Base-by-base conservation (phyloP, 53 echinoderm and acorn worm genomes). In the Zoroaster sp. region DNA sequence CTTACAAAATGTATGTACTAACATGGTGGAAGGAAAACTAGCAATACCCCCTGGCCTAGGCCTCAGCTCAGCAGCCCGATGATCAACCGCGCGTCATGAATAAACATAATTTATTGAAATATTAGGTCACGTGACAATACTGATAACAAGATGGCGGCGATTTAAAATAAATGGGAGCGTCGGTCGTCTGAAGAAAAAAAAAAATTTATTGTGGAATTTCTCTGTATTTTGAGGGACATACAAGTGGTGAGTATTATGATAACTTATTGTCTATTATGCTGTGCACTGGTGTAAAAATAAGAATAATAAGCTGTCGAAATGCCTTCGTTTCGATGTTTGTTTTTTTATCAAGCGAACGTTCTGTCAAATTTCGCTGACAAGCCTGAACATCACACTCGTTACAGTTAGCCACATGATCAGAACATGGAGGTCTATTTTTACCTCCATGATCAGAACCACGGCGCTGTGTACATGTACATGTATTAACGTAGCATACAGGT, bases 81-180 rank as follows among this genome's bases (percentile, higher is more conserved):
- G n/a, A n/a, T n/a, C n/a, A n/a, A n/a, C n/a, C 53, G 7, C 55
- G 63, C 63, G 38, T 71, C 38, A 71, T 77, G 53, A 52, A 77
- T 77, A 77, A 77, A 52, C 77, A 77, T 77, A 47, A 77, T 53
- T 39, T 42, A 63, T 63, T 63, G 63, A 63, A 63, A 14, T 63
- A 63, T 63, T 21, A 37, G 21, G 12, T 39, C 74, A 74, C 74
- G 74, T 74, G 74, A 74, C 40, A 39, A 38, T 40, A 39, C 41
- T 32, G 70, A 71, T 70, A 85, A 71, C 85, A 85, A 85, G 85
- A 85, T 85, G 85, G 85, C 85, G 85, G 85, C 85, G 85, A 85
- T 85, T 85, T 71, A 67, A 85, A 85, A 68, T 69, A 42, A 85
- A 68, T 71, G 85, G 49, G 70, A 85, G 85, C 71, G 71, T 51